Evolutionary conservation across 2,888 invertebrate species (phyloP).

Genomic region (Thymelicus sylvestris): DNA sequence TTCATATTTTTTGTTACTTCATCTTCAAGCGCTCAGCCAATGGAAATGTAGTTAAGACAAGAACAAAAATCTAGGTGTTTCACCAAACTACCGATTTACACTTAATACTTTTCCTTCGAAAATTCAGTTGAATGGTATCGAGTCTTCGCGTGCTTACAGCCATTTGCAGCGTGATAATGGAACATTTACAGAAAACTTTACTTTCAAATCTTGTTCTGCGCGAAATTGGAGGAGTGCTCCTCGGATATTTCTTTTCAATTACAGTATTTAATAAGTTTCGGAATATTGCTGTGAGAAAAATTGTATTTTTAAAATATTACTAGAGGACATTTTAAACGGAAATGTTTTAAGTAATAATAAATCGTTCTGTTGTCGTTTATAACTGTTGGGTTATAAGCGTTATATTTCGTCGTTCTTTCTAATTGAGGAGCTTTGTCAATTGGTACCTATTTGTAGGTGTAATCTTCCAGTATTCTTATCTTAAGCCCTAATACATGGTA

Average conservation of each 20-base stretch:
- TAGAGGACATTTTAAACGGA: background rate
- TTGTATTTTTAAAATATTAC: background rate
- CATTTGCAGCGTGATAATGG: slow-evolving; percentile 22
- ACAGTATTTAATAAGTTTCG: background rate
- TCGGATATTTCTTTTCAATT: slow-evolving; percentile 7
- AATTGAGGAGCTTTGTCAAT: no score
- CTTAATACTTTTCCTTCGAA: slow-evolving; percentile 10
- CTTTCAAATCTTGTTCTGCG: slow-evolving; percentile 7
- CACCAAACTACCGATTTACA: slow-evolving; percentile 5
- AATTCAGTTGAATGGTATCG: slow-evolving; percentile 20
- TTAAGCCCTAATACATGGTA: no score
- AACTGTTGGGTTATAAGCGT: no score
- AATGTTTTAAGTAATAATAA: background rate
- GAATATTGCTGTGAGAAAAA: background rate
- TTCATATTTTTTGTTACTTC: no score
- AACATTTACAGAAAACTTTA: slow-evolving; percentile 14
- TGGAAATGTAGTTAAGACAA: background rate
- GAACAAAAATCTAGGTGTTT: background rate
- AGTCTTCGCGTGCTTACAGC: slow-evolving; percentile 17
- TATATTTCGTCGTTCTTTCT: no score
- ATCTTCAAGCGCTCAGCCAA: background rate
- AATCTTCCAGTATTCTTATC: no score
- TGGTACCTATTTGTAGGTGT: no score
- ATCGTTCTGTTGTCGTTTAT: no score
- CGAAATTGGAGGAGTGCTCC: background rate